Percentiles rank a stretch among this genome's conserved stretches.
phyloP scores from a whole-genome alignment of 2,113 vertebrate species.

The Neoarius graeffei region DNA sequence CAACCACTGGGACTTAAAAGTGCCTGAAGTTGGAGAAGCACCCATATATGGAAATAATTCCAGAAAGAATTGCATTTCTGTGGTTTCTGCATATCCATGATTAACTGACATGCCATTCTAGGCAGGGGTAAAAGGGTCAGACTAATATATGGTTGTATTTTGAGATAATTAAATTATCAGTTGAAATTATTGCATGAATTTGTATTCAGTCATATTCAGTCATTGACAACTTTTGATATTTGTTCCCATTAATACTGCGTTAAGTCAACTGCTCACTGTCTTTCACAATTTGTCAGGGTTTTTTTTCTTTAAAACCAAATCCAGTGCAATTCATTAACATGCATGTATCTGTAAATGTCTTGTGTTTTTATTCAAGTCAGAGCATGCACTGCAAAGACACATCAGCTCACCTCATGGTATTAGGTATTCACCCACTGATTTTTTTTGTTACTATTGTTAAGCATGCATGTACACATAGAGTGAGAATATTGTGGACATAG shows the following conservation, averaged over 20 bases:
- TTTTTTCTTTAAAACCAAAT: neutral
- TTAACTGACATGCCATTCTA: neutral
- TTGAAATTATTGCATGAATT: neutral
- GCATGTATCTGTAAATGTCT: neutral
- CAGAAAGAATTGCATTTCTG: neutral
- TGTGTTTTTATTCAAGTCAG: neutral
- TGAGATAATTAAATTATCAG: neutral
- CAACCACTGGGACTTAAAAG: too few relatives aligned
- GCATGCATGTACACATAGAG: neutral
- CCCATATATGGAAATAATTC: neutral
- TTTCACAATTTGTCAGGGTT: neutral
- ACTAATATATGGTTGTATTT: neutral
- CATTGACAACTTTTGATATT: neutral
- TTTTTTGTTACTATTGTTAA: neutral
- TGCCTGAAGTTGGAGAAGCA: too few relatives aligned
- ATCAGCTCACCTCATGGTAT: neutral
- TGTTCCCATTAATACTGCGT: neutral
- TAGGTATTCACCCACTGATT: neutral
- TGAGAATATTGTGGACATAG: neutral
- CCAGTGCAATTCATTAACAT: neutral
- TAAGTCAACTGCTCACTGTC: neutral
- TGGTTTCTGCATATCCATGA: neutral
- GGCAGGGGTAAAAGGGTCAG: neutral
- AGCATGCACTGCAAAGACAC: neutral
- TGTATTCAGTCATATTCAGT: neutral